Base-by-base conservation (phyloP, 2,797 vertebrate genomes). In the Tachyglossus aculeatus region DNA sequence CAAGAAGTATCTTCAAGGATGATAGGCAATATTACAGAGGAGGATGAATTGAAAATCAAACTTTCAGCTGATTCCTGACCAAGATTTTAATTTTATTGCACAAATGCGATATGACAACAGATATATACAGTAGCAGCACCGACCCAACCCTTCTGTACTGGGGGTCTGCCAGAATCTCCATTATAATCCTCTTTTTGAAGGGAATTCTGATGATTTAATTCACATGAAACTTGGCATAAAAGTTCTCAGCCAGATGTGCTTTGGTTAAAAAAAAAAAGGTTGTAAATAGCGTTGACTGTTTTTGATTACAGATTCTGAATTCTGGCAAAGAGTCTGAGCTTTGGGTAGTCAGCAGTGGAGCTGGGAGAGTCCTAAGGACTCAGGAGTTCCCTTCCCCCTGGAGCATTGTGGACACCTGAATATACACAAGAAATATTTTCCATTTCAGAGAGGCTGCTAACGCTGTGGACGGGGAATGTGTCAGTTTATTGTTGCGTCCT, bases 51-150 rank as follows among this genome's bases (percentile, higher is more conserved):
- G 91, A 92, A 90, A 90, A 88, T 89, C 68, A 83, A 92, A 86
- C 74, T 93, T 90, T 84, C 85, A 86, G 84, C 83, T 89, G 89
- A 90, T 88, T 89, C 84, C 83, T 90, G 84, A 91, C 85, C 82
- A 89, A 91, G 75, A 89, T 88, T 91, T 91, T 88, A 89, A 87
- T 91, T 91, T 92, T 89, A 88, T 85, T 90, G 85, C 84, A 81
- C 59, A 67, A 88, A 91, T 88, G 71, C 84, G 78, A 86, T 76
- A 75, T 74, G 77, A 88, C 73, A 86, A 86, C 80, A 86, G 83
- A 89, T 85, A 86, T 60, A 80, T 74, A 86, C 78, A 82, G 80
- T 86, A 85, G 75, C 80, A 74, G 76, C 74, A 87, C 84, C 86
- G 86, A 90, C 87, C 48, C 86, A 87, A 2, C 76, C 81, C 86